These are phyloP conservation scores for Xenops minutus DNA, from an alignment of 2,797 vertebrate species.

Conservation along the genomic window DNA sequence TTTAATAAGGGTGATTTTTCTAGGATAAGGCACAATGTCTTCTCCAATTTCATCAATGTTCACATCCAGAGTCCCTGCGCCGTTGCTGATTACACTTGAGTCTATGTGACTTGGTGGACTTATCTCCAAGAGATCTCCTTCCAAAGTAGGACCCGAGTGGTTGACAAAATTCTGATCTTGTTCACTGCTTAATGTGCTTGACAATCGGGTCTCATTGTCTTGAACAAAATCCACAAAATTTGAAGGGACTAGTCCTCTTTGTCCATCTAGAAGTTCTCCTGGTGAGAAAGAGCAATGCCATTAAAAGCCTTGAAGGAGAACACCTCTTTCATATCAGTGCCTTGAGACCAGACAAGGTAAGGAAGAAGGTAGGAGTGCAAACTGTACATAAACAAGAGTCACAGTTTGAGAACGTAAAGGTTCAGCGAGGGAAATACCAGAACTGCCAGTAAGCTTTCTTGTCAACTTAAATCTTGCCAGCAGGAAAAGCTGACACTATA, in stretches of 20 bases:
- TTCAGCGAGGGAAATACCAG: not conserved
- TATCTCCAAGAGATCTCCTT: conserved; percentile 73
- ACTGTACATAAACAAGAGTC: not conserved
- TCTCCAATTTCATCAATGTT: conserved; percentile 93
- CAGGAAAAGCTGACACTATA: not conserved
- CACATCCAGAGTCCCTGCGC: conserved; percentile 86
- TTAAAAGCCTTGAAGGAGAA: not conserved
- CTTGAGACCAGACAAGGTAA: not conserved
- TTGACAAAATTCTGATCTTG: conserved; percentile 89
- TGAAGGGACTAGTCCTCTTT: conserved; percentile 94
- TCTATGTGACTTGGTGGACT: conserved; percentile 61
- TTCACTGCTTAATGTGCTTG: conserved; percentile 77
- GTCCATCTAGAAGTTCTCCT: conserved; percentile 96
- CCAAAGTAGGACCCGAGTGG: conserved; percentile 78
- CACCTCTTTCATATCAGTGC: fast-evolving
- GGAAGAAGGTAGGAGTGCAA: not conserved
- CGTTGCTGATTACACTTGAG: conserved; percentile 74
- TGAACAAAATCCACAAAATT: conserved; percentile 97
- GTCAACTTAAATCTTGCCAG: not conserved
- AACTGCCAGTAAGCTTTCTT: not conserved
- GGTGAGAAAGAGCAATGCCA: not conserved
- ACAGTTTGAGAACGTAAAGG: not conserved
- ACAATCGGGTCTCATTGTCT: conserved; percentile 82
- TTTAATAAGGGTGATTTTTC: conserved; percentile 96
- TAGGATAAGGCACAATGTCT: conserved; percentile 98